Base-by-base conservation (phyloP, 2,113 vertebrate genomes). In the Stigmatopora argus region DNA sequence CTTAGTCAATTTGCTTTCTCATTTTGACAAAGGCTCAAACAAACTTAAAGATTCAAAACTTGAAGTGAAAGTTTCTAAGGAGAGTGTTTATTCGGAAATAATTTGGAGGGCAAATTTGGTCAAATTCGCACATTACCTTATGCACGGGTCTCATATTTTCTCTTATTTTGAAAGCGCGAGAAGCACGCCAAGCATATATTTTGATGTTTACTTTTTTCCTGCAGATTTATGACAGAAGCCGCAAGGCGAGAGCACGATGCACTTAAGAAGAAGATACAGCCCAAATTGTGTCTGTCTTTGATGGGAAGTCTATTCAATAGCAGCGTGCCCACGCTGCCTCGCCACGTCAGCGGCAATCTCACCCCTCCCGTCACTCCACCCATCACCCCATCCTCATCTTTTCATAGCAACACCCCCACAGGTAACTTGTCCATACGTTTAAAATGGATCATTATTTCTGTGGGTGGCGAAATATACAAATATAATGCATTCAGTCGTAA, bases 301-400 rank as follows among this genome's bases (percentile, higher is more conserved):
- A 93, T 93, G 69, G 93, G 93, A 70, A 91, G 87, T 9, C 91
- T 96, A 84, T 93, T 92, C 56, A 95, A 96, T 77, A 92, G 91
- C 80, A 93, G 90, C 82, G 90, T 97, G 81, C 92, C 94, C 85
- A 94, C 95, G 19, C 95, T 95, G 3, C 94, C 95, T 35, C 93
- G 96, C 70, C 97, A 98, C 85, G 92, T 92, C 91, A 96, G 93
- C 55, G 96, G 96, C 84, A 98, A 94, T 93, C 96, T 98, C 90
- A 98, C 97, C 60, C 96, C 97, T 56, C 97, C 97, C 0, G 96
- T 99, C 82, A 99, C 97, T 13, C 97, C 97, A 0, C 96, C 97
- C 74, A 97, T 99, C 89, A 98, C 96, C 3, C 96, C 97, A 7
- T 98, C 95, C 49, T 99, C 97, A 17, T 98, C 96, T 0, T 98